Percentiles rank a stretch among this genome's conserved stretches.
Conservation (phyloP, 2,797 vertebrate genomes). For the Peromyscus melanophrys region DNA sequence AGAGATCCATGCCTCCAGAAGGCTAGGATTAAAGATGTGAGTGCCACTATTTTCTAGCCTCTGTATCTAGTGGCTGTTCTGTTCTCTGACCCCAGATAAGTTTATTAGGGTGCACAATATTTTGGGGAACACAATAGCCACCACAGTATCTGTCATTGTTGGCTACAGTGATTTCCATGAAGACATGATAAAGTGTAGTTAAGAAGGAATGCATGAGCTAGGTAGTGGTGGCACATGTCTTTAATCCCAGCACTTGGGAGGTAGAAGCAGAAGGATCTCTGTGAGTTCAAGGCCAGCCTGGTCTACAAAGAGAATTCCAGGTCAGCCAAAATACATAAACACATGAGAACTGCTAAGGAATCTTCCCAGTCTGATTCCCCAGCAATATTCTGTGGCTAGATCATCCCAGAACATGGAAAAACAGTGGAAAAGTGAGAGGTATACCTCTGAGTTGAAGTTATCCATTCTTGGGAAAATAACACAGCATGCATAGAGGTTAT, state of each 20-base stretch:
- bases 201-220: neutral
- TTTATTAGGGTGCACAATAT: no score
- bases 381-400: neutral
- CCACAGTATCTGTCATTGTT: neutral
- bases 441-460: neutral
- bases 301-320: neutral
- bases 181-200: neutral
- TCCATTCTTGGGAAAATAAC: neutral
- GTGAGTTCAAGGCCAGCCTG: neutral
- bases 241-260: neutral
- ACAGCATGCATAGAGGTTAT: neutral
- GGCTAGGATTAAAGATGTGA: no score
- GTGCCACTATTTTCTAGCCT: no score
- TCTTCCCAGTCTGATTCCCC: neutral
- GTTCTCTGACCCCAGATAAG: no score
- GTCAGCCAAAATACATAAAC: neutral
- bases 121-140: no score
- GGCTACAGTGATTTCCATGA: neutral
- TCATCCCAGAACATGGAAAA: neutral
- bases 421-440: neutral
- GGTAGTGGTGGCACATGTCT: neutral
- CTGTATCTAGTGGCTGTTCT: no score
- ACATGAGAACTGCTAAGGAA: neutral
- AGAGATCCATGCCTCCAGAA: no score
- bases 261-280: neutral